Percentiles rank a stretch among this genome's conserved stretches.
These are phyloP conservation scores for Irena cyanogastra DNA, from an alignment of 2,113 vertebrate species.

Conservation along the genomic window DNA sequence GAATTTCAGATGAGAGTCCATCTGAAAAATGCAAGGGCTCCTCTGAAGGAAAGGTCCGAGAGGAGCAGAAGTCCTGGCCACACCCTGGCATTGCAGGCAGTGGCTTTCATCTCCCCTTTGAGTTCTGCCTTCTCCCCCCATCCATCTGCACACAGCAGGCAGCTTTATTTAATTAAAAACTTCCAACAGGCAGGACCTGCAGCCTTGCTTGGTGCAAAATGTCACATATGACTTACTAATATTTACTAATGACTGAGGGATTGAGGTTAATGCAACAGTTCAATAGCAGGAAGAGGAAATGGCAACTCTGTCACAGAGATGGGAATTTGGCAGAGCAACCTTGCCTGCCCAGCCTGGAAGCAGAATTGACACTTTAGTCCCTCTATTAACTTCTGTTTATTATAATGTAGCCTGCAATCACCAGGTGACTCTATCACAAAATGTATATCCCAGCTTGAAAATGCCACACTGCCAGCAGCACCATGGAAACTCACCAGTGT, in stretches of 20 bases:
- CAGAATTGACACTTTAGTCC: neutral
- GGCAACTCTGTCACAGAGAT: neutral
- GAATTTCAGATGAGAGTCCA: neutral
- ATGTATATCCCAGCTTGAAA: neutral
- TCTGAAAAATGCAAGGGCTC: neutral
- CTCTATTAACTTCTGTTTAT: neutral
- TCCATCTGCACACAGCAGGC: neutral
- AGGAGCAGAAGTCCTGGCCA: neutral
- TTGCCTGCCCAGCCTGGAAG: neutral
- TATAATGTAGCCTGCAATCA: neutral
- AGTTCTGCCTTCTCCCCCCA: neutral
- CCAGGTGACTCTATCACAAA: neutral
- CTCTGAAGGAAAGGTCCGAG: neutral
- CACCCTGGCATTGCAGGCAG: fast-evolving
- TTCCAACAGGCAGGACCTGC: constrained; percentile 18
- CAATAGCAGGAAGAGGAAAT: neutral
- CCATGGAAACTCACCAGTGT: neutral
- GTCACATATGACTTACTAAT: neutral
- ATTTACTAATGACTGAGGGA: neutral
- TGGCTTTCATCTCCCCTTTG: constrained; percentile 6
- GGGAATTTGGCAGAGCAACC: neutral
- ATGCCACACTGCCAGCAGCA: neutral
- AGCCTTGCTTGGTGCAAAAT: constrained; percentile 20
- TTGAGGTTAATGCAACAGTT: neutral
- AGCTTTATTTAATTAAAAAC: constrained; percentile 41